Evolutionary conservation across 2,797 vertebrate genomes (phyloP).

Genomic region (Petrocephalus sullivani): DNA sequence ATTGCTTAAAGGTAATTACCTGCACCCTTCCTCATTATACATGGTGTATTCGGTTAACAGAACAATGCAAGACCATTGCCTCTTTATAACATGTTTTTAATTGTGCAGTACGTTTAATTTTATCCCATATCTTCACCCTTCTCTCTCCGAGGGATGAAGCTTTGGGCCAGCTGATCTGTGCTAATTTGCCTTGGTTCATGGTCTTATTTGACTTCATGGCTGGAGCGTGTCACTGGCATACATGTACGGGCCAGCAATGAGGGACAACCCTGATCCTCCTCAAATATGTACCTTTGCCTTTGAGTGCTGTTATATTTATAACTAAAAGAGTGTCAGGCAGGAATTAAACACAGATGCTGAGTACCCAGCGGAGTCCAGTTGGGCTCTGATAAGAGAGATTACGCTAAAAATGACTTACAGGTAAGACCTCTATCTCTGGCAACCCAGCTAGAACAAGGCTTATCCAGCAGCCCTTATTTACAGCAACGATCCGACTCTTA

Average conservation of each 20-base stretch:
- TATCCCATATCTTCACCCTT: conserved; percentile 19
- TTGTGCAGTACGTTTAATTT: conserved; percentile 17
- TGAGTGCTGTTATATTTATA: conserved; percentile 34
- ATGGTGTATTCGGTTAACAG: conserved; percentile 44
- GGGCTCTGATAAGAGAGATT: conserved; percentile 69
- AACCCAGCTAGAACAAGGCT: conserved; percentile 68
- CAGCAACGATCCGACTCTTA: conserved; percentile 65
- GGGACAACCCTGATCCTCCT: conserved; percentile 60
- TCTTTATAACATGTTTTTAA: conserved; percentile 10
- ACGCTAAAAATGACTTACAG: conserved; percentile 74
- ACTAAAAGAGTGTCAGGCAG: conserved; percentile 42
- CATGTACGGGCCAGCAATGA: conserved; percentile 16
- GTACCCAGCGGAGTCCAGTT: conserved; percentile 60
- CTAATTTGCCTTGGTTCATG: conserved; percentile 56
- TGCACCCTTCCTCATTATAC: conserved; percentile 49
- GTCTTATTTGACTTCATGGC: conserved; percentile 56
- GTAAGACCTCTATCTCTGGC: conserved; percentile 70
- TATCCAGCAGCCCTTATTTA: conserved; percentile 52
- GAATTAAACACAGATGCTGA: conserved; percentile 56
- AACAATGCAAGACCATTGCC: conserved; percentile 47
- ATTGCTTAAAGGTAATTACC: conserved; percentile 65
- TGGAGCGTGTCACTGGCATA: conserved; percentile 40
- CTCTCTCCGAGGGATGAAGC: conserved; percentile 9
- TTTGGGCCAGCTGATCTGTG: conserved; percentile 49
- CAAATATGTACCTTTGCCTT: conserved; percentile 67